Conservation (phyloP, 2,888 invertebrate species). For the Coenonympha glycerion region DNA sequence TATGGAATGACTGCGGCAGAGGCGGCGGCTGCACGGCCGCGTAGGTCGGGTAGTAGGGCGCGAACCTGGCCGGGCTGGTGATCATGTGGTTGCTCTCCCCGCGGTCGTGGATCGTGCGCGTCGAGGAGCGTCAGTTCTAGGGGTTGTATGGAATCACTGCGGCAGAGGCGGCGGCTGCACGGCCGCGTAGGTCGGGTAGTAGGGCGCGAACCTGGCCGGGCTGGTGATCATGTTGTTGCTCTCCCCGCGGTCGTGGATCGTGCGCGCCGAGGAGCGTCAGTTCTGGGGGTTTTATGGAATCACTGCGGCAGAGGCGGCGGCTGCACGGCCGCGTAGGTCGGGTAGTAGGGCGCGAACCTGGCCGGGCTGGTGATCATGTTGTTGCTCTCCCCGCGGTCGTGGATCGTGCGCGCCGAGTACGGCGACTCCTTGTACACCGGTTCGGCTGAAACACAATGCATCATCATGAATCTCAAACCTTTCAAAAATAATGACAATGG, state of each 20-base stretch:
- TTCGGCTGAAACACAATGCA: slow-evolving; percentile 65
- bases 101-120: too few species aligned
- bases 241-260: too few species aligned
- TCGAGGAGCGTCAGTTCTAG: too few species aligned
- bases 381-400: slow-evolving; percentile 78
- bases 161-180: slow-evolving; percentile 74
- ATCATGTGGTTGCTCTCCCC: too few species aligned
- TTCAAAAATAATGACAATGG: neutral
- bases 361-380: slow-evolving; percentile 69
- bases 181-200: slow-evolving; percentile 77
- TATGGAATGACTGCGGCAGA: too few species aligned
- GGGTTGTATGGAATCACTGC: slow-evolving; percentile 45
- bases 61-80: too few species aligned
- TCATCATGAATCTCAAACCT: neutral
- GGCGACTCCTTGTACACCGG: slow-evolving; percentile 80
- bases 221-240: too few species aligned
- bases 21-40: too few species aligned
- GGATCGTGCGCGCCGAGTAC: slow-evolving; percentile 77
- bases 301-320: slow-evolving; percentile 72
- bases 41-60: too few species aligned
- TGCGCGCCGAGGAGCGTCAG: too few species aligned
- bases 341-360: slow-evolving; percentile 77
- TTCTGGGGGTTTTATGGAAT: too few species aligned
- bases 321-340: slow-evolving; percentile 75
- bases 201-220: too few species aligned